Evolutionary conservation across 2,888 invertebrate species (phyloP), one percentile per base, ranked within the genome.

Genomic region (Tigriopus californicus): DNA sequence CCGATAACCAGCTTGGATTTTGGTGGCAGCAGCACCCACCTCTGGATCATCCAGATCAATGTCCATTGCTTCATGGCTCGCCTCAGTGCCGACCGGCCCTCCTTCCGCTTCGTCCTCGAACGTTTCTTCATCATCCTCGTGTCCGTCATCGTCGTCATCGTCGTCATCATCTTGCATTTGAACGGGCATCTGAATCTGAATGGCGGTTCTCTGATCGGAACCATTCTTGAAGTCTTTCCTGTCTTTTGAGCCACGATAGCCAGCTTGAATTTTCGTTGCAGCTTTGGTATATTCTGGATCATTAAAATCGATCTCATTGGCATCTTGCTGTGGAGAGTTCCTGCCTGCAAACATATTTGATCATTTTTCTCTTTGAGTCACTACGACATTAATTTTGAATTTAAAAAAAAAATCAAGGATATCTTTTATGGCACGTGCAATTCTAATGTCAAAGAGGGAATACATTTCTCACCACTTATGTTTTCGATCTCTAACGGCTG

Each of bases 211-310:
- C 11, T 53, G 40, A 18, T 53, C 15, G 13, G 13, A n/a, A 18
- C 47, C 5, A 18, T 18, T 10, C 48, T 40, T 33, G 12, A 33
- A 25, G 10, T 6, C 40, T 40, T 48, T 47, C 18, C 49, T 15
- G 1, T 48, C 33, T 25, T 58, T 18, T 5, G 24, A 15, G 24
- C 49, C 48, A 25, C 48, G 22, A 48, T 49, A 58, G 18, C 58
- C 33, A 18, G 58, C 47, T 58, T 58, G 58, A 25, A 58, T 58
- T 20, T 58, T 49, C 13, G 48, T 48, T 48, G 58, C 58, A 12
- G 58, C 58, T 46, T 53, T 22, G 5, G 24, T 12, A 24, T 22
- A 15, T 11, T 53, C 33, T 8, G 53, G 41, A n/a, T 53, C 41
- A 25, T 53, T 41, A 15, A 41, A 24, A 33, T 53, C 41, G 18